phyloP scores from a whole-genome alignment of 2,797 vertebrate genomes.

The Phoebastria nigripes region DNA sequence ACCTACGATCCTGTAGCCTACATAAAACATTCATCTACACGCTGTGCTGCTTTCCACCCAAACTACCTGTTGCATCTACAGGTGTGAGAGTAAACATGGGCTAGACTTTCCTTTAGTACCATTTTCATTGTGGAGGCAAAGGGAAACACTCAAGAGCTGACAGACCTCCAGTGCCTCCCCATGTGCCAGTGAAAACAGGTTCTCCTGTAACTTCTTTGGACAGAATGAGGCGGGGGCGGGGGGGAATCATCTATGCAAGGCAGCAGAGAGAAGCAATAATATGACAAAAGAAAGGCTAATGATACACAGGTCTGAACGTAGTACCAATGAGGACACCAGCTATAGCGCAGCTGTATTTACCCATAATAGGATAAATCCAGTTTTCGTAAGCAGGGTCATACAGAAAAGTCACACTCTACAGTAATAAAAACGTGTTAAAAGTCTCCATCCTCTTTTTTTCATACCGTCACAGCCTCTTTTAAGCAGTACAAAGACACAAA shows the following conservation, averaged over 20 bases:
- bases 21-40: not conserved
- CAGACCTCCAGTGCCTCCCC: not conserved
- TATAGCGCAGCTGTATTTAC: not conserved
- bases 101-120: not conserved
- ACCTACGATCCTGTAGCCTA: not conserved
- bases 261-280: not conserved
- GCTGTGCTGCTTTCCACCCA: not conserved
- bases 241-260: not conserved
- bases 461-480: not conserved
- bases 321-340: not conserved
- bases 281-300: not conserved
- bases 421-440: not conserved
- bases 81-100: not conserved
- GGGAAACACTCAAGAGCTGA: not conserved
- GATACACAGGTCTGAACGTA: not conserved
- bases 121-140: not conserved
- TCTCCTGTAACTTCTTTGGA: not conserved
- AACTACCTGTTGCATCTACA: not conserved
- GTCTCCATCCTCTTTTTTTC: not conserved
- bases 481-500: not conserved
- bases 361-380: not conserved
- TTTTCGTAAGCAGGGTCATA: not conserved
- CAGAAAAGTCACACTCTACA: not conserved
- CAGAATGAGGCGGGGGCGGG: not conserved
- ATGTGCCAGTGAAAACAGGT: not conserved